Evolutionary conservation across 2,888 invertebrate species (phyloP).

Genomic region (Trissolcus brochymenae): DNA sequence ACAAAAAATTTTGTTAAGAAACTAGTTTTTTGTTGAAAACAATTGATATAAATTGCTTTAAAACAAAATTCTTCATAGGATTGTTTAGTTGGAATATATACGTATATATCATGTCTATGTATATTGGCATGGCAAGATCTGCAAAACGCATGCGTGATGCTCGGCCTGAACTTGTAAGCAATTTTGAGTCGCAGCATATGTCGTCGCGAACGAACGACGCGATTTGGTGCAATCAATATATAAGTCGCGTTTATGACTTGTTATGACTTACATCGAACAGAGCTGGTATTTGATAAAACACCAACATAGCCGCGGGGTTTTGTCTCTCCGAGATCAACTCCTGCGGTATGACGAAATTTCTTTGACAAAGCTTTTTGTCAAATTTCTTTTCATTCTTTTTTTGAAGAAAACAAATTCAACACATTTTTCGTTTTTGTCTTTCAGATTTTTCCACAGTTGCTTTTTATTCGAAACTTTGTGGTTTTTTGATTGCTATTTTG

Average conservation of each 20-base stretch:
- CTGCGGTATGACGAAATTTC: slow-evolving; percentile 23
- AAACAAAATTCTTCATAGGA: too few species aligned
- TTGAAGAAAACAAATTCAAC: too few species aligned
- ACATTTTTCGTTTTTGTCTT: slow-evolving; percentile 5
- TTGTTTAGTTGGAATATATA: not conserved
- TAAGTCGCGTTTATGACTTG: slow-evolving; percentile 22
- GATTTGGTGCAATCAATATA: slow-evolving; percentile 22
- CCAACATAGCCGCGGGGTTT: slow-evolving; percentile 8
- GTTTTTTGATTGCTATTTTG: too few species aligned
- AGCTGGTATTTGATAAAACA: not conserved
- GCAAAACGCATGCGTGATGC: slow-evolving; percentile 56
- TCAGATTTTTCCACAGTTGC: not conserved
- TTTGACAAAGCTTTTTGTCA: too few species aligned
- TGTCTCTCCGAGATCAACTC: not conserved
- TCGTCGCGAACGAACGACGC: slow-evolving; percentile 11
- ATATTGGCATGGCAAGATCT: slow-evolving; percentile 31
- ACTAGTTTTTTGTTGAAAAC: too few species aligned
- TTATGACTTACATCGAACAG: not conserved
- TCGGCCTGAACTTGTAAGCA: slow-evolving; percentile 9
- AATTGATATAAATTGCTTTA: too few species aligned
- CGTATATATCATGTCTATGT: slow-evolving; percentile 4
- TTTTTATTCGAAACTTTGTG: too few species aligned
- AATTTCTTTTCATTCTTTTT: too few species aligned
- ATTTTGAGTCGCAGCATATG: slow-evolving; percentile 26
- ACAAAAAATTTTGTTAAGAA: too few species aligned